A percentile compares a stretch with the other conserved stretches of the same genome.
These are phyloP conservation scores for Zaprionus lachaisei DNA, from an alignment of 1,140 invertebrate species.

Conservation along the genomic window DNA sequence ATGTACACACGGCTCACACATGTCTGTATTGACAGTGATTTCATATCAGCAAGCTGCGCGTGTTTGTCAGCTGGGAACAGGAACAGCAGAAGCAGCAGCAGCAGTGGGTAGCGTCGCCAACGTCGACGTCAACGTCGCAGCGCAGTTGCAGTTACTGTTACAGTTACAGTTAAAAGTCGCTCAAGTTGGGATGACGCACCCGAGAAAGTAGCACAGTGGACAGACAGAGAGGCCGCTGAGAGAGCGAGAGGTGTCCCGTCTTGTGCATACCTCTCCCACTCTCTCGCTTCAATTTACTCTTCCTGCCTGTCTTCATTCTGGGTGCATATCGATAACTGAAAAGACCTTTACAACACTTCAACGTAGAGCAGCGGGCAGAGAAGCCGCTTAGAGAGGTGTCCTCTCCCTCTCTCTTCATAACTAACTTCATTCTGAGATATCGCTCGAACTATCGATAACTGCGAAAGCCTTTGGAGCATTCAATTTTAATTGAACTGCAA, in stretches of 20 bases:
- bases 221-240: conserved; percentile 12
- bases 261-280: neutral
- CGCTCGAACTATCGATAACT: neutral
- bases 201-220: conserved; percentile 44
- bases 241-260: conserved; percentile 1
- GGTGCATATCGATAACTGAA: neutral
- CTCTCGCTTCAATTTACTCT: neutral
- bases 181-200: conserved; percentile 32
- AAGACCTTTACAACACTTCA: neutral
- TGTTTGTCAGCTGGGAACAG: conserved; percentile 33
- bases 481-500: neutral
- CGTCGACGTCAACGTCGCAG: neutral
- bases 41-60: conserved; percentile 24
- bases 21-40: conserved; percentile 25
- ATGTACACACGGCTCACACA: conserved; percentile 2
- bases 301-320: neutral
- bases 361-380: conserved; percentile 26
- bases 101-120: neutral
- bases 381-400: neutral
- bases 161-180: conserved; percentile 23
- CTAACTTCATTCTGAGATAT: neutral
- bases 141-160: conserved; percentile 33
- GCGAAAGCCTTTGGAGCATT: neutral
- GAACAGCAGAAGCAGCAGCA: neutral
- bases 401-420: neutral